Base-by-base conservation (phyloP, 2,888 invertebrate genomes). In the Iselma pallidipennis region DNA sequence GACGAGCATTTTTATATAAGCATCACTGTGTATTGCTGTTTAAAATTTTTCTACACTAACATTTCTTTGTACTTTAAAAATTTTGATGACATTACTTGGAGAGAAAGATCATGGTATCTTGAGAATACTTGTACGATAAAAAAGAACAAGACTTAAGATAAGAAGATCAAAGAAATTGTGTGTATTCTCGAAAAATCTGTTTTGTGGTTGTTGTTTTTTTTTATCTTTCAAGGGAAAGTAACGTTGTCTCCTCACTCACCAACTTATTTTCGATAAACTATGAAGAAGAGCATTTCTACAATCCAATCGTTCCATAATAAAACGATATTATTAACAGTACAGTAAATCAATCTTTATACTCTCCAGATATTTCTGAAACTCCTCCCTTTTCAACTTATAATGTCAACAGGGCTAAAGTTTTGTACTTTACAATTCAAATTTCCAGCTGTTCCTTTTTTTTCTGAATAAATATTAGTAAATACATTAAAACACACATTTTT, bases 391-490 rank as follows among this genome's bases (percentile, higher is more conserved):
- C 21, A 12, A 5, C 23, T 45, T 12, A 23, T 23, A 45, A 45
- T 45, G 23, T 45, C 45, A 45, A 45, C 45, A 45, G 9, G 45
- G 23, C 21, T 23, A 45, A 45, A 45, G 45, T 45, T 45, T 45
- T 5, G n/a, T 45, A 45, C 12, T 45, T 45, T 45, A 45, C 23
- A 45, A 45, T 45, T 45, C 45, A 45, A 45, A 45, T 45, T 45
- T 45, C n/a, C 23, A 5, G 4, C 45, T 23, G 12, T 45, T 10
- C 14, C 4, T 45, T 12, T 12, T 42, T 21, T 19, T 21, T 21
- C 10, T 42, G 9, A 42, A n/a, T n/a, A n/a, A n/a, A n/a, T n/a
- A n/a, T n/a, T 42, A 42, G 9, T 10, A 19, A 19, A 19, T 42
- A 16, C 21, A 12, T 3, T 12, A 12, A 45, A 12, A 45, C 3